These are phyloP conservation scores for Helarctos malayanus DNA, from an alignment of 2,797 vertebrate genomes.

Conservation along the genomic window DNA sequence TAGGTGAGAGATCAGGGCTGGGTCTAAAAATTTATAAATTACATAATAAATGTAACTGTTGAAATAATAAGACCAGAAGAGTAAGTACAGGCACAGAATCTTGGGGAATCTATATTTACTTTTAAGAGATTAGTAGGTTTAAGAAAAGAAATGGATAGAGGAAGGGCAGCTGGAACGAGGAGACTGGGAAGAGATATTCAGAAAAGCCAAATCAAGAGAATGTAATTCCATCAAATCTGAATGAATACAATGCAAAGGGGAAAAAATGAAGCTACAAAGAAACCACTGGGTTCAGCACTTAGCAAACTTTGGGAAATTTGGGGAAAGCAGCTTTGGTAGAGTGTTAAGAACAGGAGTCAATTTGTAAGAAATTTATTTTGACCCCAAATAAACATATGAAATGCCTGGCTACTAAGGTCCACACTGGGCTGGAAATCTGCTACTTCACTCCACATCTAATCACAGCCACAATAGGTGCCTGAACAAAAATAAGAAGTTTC, in stretches of 20 bases:
- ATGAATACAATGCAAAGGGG: neutral
- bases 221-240: neutral
- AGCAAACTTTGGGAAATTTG: neutral
- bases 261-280: neutral
- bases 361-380: conserved; percentile 12
- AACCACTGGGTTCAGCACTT: neutral
- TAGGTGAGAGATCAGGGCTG: neutral
- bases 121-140: neutral
- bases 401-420: neutral
- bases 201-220: neutral
- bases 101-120: neutral
- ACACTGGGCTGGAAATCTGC: neutral
- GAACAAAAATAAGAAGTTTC: neutral
- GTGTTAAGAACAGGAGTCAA: neutral
- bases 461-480: neutral
- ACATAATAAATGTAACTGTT: neutral
- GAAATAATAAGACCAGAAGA: neutral
- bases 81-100: neutral
- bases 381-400: neutral
- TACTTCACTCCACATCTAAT: neutral
- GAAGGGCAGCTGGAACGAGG: neutral
- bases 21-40: neutral
- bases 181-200: neutral
- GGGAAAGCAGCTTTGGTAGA: neutral
- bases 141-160: neutral